Percentiles rank a stretch among this genome's conserved stretches.
These are phyloP conservation scores for Dromaius novaehollandiae DNA, from an alignment of 2,113 vertebrate species.

Conservation along the genomic window DNA sequence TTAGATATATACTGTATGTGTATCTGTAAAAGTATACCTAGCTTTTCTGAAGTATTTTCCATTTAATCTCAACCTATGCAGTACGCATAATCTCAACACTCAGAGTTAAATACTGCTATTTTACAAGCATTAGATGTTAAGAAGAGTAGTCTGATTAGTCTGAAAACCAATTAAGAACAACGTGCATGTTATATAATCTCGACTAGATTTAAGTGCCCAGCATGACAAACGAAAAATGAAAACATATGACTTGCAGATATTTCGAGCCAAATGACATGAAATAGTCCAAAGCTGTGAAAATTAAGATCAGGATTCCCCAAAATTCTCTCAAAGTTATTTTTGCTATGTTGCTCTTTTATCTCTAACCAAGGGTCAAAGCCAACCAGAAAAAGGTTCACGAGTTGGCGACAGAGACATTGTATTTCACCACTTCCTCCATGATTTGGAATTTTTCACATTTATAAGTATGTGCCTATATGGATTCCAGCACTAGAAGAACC, in stretches of 20 bases:
- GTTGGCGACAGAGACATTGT: fast-evolving
- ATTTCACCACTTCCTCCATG: not conserved
- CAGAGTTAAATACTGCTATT: not conserved
- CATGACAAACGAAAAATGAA: not conserved
- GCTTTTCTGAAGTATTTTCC: not conserved
- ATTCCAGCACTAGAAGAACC: not conserved
- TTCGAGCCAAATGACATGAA: not conserved
- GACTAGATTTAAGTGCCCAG: not conserved
- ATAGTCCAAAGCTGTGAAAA: not conserved
- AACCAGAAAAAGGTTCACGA: not conserved
- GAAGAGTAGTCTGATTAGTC: not conserved
- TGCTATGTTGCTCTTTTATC: not conserved
- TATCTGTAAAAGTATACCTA: too few relatives aligned
- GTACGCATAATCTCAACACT: not conserved
- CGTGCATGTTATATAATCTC: fast-evolving
- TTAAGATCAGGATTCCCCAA: not conserved
- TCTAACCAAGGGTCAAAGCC: not conserved
- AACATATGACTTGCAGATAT: not conserved
- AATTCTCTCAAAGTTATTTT: not conserved
- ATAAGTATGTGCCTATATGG: fast-evolving
- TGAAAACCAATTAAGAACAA: not conserved
- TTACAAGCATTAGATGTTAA: not conserved
- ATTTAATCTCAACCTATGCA: not conserved
- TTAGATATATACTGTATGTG: too few relatives aligned
- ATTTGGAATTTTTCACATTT: not conserved